Percentiles rank a stretch among this genome's conserved stretches.
phyloP scores from a whole-genome alignment of 2,797 vertebrate species.

The Choloepus didactylus region DNA sequence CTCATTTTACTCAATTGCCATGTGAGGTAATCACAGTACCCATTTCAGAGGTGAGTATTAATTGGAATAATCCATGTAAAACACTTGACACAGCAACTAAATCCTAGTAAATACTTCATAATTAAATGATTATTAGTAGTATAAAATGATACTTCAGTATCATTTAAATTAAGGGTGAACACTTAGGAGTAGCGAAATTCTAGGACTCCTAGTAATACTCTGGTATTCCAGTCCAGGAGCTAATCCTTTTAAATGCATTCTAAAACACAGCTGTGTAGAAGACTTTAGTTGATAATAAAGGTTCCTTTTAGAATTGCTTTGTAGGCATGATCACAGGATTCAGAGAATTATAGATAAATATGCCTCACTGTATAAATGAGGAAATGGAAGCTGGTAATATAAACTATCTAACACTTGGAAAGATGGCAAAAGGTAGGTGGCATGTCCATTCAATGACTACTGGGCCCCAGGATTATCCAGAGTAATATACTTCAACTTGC shows the following conservation, averaged over 20 bases:
- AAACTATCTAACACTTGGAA: not conserved
- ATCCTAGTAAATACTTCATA: not conserved
- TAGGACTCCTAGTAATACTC: not conserved
- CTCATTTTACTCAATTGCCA: not conserved
- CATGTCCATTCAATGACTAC: not conserved
- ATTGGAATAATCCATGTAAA: not conserved
- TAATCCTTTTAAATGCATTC: not conserved
- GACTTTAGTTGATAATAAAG: not conserved
- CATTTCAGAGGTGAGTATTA: not conserved
- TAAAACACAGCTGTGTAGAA: not conserved
- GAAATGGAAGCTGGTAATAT: not conserved
- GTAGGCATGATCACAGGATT: not conserved
- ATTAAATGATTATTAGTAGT: not conserved
- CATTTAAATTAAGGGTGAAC: not conserved
- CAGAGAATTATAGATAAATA: not conserved
- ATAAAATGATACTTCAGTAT: constrained; percentile 1
- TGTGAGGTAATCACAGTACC: not conserved
- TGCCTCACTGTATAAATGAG: not conserved
- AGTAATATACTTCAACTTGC: not conserved
- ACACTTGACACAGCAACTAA: not conserved
- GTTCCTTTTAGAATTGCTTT: not conserved
- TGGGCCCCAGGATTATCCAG: not conserved
- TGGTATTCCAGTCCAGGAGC: not conserved
- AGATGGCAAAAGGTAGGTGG: not conserved
- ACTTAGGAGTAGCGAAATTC: not conserved